Evolutionary conservation across 2,797 vertebrate genomes (phyloP), one percentile per base, ranked within the genome.

Genomic region (Darevskia nairensis): DNA sequence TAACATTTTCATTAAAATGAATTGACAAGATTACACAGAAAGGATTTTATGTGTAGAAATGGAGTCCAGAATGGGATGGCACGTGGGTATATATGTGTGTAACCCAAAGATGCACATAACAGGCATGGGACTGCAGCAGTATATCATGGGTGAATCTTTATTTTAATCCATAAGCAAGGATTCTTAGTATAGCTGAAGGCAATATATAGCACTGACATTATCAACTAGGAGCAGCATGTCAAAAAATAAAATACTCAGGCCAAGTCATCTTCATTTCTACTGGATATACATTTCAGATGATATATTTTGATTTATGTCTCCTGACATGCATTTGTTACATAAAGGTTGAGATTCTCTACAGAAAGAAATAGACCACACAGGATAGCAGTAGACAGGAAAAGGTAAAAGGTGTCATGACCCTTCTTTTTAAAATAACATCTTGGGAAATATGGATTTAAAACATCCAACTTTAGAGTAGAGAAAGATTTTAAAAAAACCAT

Each of bases 221-320:
- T 92, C 91, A 93, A 46, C 89, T 79, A 86, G 86, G 89, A 90
- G 92, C 91, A 93, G 82, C 83, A 80, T 81, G 84, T 91, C 93
- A 64, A 92, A 90, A 1, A 92, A 80, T 71, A 86, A 86, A 90
- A 82, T 93, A 92, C 94, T 95, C 90, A 89, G 89, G 89, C 86
- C 91, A 85, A 91, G 85, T 89, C 59, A 88, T 91, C 77, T 89
- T 50, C 66, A 90, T 89, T 90, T 93, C 79, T 76, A 87, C 81
- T 41, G 29, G 74, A 90, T 93, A 89, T 89, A 84, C 88, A 91
- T 93, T 94, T 89, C 21, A 8, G 89, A 94, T 86, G 89, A 87
- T 93, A 89, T 94, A 89, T 93, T 96, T 93, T 94, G 89, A 93
- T 94, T 91, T 93, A 87, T 94, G 93, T 94, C 90, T 94, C 85